A percentile compares a stretch with the other conserved stretches of the same genome.
Evolutionary conservation across 2,113 vertebrate genomes (phyloP).

Genomic region (Gallinago jamesoni): DNA sequence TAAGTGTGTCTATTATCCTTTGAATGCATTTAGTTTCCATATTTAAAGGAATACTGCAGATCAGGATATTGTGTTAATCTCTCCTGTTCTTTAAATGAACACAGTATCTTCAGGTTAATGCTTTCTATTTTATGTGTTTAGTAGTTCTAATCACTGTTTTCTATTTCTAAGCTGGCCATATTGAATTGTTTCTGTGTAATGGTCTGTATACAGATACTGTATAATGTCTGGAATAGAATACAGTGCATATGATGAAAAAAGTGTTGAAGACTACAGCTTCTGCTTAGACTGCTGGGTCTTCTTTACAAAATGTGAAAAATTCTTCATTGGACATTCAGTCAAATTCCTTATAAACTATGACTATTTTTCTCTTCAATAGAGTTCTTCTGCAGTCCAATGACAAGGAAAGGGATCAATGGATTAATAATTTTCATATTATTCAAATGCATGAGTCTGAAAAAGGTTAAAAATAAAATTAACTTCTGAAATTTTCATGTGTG

Average conservation of each 20-base stretch:
- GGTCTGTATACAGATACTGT: background rate
- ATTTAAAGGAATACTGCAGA: background rate
- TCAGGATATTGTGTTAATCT: too few relatives aligned
- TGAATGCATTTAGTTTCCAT: background rate
- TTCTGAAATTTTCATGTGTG: background rate
- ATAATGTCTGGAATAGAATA: background rate
- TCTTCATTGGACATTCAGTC: background rate
- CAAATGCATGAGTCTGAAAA: background rate
- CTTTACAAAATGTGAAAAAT: background rate
- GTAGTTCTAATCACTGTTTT: background rate
- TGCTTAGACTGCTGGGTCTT: background rate
- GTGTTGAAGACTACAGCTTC: background rate
- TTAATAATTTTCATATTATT: background rate
- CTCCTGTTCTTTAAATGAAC: background rate
- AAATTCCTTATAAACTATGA: background rate
- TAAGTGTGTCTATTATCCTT: background rate
- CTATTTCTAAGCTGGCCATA: background rate
- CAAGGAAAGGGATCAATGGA: background rate
- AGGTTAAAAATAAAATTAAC: background rate
- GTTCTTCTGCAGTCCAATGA: background rate
- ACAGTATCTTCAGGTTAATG: background rate
- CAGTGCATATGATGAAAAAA: background rate
- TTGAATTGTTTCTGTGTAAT: background rate
- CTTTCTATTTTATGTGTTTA: background rate
- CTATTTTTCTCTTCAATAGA: background rate